Evolutionary conservation across 2,888 invertebrate species (phyloP), one percentile per base, ranked within the genome.

Genomic region (Conchocele bisecta): DNA sequence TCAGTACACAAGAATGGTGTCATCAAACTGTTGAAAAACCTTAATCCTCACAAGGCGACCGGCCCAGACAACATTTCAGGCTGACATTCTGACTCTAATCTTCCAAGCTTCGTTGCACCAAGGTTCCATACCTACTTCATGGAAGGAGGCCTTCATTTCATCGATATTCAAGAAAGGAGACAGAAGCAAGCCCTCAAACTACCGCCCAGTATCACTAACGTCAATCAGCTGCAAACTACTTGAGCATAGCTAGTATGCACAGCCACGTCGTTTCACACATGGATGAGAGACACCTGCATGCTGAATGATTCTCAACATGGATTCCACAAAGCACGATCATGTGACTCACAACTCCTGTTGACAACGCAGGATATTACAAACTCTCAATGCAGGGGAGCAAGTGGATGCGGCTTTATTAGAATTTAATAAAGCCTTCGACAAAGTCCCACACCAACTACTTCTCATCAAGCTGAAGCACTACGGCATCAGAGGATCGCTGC

Each of bases 241-340:
- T 5, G 50, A 50, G 50, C 50, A 50, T 20, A 50, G n/a, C n/a
- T 50, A 28, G 50, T 50, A 50, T n/a, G n/a, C 50, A 50, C 15
- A 50, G 50, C 50, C 50, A 50, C 17, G 50, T 50, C n/a, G 31
- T 50, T 4, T n/a, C 9, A 29, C 28, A 50, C 29, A 29, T 50
- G n/a, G 50, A 26, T 20, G 7, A 4, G 15, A 26, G 31, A 29
- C 28, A 50, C 5, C n/a, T n/a, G n/a, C n/a, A 26, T 50, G 5
- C 29, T 28, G 29, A 50, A n/a, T 28, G 50, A 50, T 50, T 29
- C 20, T n/a, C 50, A 50, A 28, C 50, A 50, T 50, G 50, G 29
- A 50, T 29, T 50, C 50, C 6, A 33, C 6, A 29, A 50, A 20
- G 31, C 28, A 28, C 50, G 50, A 6, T 50, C 50, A n/a, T 50